A percentile compares a stretch with the other conserved stretches of the same genome.
Evolutionary conservation across 2,888 invertebrate genomes (phyloP).

Genomic region (Dendrolimus houi): DNA sequence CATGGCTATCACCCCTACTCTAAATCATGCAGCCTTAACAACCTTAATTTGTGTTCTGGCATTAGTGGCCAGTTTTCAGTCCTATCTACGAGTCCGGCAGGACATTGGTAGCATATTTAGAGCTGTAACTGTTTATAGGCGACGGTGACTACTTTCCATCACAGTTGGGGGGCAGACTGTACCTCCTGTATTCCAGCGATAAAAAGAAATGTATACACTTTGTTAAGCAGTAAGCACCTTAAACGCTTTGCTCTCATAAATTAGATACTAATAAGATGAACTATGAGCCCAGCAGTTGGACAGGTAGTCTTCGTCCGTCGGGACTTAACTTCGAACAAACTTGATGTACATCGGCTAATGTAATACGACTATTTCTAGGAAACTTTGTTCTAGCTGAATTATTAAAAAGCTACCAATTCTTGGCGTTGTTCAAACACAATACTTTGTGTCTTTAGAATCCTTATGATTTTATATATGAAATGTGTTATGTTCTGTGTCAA

Average conservation of each 20-base stretch:
- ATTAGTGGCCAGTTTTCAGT: not conserved
- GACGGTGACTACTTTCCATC: not conserved
- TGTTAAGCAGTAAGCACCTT: too few relatives aligned
- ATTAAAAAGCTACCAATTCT: not conserved
- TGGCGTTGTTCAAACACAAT: not conserved
- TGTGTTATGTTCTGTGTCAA: too few relatives aligned
- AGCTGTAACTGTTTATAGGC: not conserved
- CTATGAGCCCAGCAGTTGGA: conserved; percentile 1
- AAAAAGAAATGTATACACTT: not conserved
- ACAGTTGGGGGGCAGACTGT: not conserved
- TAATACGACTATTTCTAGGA: conserved; percentile 2
- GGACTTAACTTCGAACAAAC: conserved; percentile 1
- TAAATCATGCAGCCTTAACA: not conserved
- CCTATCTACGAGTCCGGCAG: not conserved
- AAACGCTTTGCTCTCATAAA: not conserved
- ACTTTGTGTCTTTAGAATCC: not conserved
- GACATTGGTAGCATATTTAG: not conserved
- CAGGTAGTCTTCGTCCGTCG: not conserved
- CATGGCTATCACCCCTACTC: too few relatives aligned
- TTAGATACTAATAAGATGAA: not conserved
- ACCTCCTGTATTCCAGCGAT: not conserved
- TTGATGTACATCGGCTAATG: not conserved
- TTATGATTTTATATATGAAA: too few relatives aligned
- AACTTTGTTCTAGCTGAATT: conserved; percentile 6
- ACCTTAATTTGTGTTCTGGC: not conserved